Conservation (phyloP, 2,113 vertebrate genomes). For the Perca flavescens region DNA sequence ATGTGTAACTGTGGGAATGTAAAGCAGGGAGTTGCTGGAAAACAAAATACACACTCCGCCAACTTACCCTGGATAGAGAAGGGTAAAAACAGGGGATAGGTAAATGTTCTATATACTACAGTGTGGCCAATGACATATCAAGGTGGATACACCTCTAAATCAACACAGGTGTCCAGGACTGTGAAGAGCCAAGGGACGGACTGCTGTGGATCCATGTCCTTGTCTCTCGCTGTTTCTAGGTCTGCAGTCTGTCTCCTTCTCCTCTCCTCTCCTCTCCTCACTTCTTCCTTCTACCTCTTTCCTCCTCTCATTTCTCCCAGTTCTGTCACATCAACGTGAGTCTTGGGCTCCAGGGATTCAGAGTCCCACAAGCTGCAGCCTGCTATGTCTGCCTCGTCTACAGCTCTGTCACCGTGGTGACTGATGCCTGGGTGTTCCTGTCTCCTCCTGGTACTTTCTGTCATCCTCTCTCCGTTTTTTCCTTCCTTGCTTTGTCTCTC, state of each 20-base stretch:
- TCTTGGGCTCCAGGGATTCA: constrained; percentile 51
- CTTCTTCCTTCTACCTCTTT: neutral
- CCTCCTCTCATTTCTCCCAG: constrained; percentile 38
- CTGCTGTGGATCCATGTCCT: constrained; percentile 33
- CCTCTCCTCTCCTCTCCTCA: neutral
- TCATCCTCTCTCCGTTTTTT: constrained; percentile 36
- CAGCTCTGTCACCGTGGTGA: constrained; percentile 72
- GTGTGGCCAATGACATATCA: constrained; percentile 20
- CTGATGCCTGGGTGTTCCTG: constrained; percentile 60
- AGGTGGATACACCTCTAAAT: constrained; percentile 35
- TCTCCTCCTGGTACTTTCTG: constrained; percentile 48
- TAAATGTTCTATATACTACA: constrained; percentile 13
- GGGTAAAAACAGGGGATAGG: neutral
- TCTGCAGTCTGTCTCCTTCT: constrained; percentile 30
- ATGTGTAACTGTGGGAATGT: constrained; percentile 32
- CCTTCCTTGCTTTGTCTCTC: constrained; percentile 23
- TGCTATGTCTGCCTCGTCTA: constrained; percentile 53
- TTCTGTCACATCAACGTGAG: constrained; percentile 67
- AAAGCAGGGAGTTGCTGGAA: constrained; percentile 1
- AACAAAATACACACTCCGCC: constrained; percentile 17
- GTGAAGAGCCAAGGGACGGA: constrained; percentile 26
- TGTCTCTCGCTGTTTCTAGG: constrained; percentile 48
- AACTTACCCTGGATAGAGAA: constrained; percentile 2
- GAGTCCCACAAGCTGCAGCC: constrained; percentile 59
- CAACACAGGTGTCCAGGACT: constrained; percentile 33